Base-by-base conservation (phyloP, 2,888 invertebrate genomes). In the Ligdia adustata region DNA sequence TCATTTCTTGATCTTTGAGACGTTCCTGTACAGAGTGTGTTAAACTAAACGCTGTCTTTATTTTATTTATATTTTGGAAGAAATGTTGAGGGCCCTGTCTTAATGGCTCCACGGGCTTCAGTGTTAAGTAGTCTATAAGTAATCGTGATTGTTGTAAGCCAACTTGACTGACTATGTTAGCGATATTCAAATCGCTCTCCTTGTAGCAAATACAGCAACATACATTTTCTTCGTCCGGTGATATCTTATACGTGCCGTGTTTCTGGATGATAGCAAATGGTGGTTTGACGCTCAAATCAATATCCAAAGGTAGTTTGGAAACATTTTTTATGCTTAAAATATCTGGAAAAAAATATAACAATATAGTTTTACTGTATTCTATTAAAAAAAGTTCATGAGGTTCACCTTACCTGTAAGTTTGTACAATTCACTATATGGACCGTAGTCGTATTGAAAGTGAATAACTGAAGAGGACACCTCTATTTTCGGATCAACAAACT, bases 401-500 rank as follows among this genome's bases (percentile, higher is more conserved):
- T n/a, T 5, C 5, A 14, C 34, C 27, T 50, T 66, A 91, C 92
- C 91, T 64, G 82, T 90, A 48, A 91, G 68, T 50, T 89, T 86
- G 43, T 86, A 82, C 47, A 68, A 78, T 66, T 86, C 83, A 38
- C 77, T 85, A 18, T 86, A 83, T 0, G 84, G 83, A 1, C 87
- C 86, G 48, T 82, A 78, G 62, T 92, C 90, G 59, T 90, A 79
- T 48, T 81, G 85, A 62, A 93, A 91, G 3, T 81, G 72, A 32
- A 93, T 57, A 32, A 83, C 64, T 3, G 68, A 62, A 28, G 91
- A 85, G 6, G 90, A 91, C 16, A 93, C 70, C 50, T 85, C 76
- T 32, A 93, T 79, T 62, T 83, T 82, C 0, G 93, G 93, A 57
- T 92, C 91, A 0, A 92, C 89, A 64, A 94, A 93, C 46, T 87